phyloP scores from a whole-genome alignment of 2,888 invertebrate genomes.

The Coleophora flavipennella region DNA sequence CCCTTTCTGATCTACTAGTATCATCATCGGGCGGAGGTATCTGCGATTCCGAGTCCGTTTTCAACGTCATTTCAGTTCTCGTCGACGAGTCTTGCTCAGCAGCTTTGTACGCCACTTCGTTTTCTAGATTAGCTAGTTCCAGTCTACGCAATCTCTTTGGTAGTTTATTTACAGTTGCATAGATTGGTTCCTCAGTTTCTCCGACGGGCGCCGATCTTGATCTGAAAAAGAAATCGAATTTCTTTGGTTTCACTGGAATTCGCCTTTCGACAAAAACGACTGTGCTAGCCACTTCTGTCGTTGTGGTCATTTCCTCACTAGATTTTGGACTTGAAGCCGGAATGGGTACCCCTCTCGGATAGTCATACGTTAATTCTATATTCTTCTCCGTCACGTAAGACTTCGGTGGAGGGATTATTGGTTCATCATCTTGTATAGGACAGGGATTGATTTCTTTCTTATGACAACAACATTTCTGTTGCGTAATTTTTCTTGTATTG shows the following conservation, averaged over 20 bases:
- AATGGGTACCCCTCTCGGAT: slow-evolving; percentile 56
- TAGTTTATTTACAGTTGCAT: slow-evolving; percentile 65
- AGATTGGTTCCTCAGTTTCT: slow-evolving; percentile 63
- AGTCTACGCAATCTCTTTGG: slow-evolving; percentile 62
- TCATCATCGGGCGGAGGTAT: slow-evolving; percentile 56
- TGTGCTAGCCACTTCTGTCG: slow-evolving; percentile 67
- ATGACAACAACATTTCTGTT: slow-evolving; percentile 57
- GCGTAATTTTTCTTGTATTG: slow-evolving; percentile 55
- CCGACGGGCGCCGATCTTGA: slow-evolving; percentile 68
- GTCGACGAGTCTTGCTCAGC: slow-evolving; percentile 57
- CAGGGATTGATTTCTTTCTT: slow-evolving; percentile 31
- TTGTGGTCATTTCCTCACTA: slow-evolving; percentile 54
- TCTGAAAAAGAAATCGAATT: slow-evolving; percentile 63
- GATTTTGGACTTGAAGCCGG: slow-evolving; percentile 45
- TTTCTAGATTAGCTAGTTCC: slow-evolving; percentile 62
- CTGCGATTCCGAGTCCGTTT: slow-evolving; percentile 60
- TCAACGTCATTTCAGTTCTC: slow-evolving; percentile 51
- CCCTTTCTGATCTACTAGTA: slow-evolving; percentile 60
- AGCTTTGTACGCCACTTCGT: slow-evolving; percentile 59
- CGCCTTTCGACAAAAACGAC: slow-evolving; percentile 65
- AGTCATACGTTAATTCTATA: slow-evolving; percentile 65
- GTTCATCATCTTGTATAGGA: slow-evolving; percentile 13
- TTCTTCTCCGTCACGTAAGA: slow-evolving; percentile 66
- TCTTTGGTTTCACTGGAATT: slow-evolving; percentile 60
- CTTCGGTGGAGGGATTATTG: slow-evolving; percentile 27